Conservation (phyloP, 2,888 invertebrate species). For the Ommatoiulus sabulosus region DNA sequence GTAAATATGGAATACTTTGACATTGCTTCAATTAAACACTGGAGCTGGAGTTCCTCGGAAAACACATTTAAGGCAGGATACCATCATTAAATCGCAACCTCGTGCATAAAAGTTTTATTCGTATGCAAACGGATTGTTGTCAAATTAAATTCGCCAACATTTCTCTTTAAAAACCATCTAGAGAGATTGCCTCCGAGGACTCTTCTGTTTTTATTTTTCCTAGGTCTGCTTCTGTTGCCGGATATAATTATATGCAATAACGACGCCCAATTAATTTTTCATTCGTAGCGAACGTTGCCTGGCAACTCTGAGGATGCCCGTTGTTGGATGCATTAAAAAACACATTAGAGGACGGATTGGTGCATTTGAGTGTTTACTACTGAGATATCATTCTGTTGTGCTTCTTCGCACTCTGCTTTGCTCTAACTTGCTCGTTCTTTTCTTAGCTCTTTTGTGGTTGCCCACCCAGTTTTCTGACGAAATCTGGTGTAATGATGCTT, state of each 20-base stretch:
- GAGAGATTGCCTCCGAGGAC: conserved; percentile 16
- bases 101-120: conserved; percentile 7
- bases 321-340: neutral
- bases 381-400: neutral
- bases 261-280: conserved; percentile 28
- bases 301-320: conserved; percentile 2
- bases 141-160: neutral
- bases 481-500: neutral
- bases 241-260: conserved; percentile 22
- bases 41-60: neutral
- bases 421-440: neutral
- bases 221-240: conserved; percentile 27
- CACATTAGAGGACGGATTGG: conserved; percentile 4
- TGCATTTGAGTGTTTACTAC: neutral
- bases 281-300: neutral
- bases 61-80: neutral
- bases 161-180: neutral
- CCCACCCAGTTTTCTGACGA: neutral
- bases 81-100: conserved; percentile 1
- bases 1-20: too few relatives aligned
- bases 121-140: conserved; percentile 6
- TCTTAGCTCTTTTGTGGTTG: neutral
- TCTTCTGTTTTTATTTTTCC: conserved; percentile 13
- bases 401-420: neutral
- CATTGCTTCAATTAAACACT: too few relatives aligned